Conservation (phyloP, 2,888 invertebrate genomes). For the Yponomeuta plumbellus region DNA sequence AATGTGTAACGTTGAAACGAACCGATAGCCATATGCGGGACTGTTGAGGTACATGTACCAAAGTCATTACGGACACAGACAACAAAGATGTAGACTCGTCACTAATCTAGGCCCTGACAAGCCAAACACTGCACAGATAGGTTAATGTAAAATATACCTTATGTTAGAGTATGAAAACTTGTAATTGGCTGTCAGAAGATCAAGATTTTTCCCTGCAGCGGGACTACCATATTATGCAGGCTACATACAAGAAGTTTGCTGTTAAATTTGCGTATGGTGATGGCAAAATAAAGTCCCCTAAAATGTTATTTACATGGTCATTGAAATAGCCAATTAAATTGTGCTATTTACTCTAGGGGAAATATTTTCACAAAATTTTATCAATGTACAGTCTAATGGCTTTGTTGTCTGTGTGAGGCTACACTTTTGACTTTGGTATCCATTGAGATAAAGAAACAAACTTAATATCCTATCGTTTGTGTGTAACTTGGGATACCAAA, state of each 20-base stretch:
- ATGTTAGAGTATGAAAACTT: too few species aligned
- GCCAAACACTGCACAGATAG: too few species aligned
- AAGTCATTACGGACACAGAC: slow-evolving; percentile 49
- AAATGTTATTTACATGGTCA: not conserved
- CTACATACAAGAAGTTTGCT: not conserved
- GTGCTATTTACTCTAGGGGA: too few species aligned
- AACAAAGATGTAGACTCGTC: not conserved
- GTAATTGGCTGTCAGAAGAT: too few species aligned
- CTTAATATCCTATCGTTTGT: not conserved
- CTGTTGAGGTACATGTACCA: slow-evolving; percentile 51
- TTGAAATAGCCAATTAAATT: too few species aligned
- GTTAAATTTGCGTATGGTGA: not conserved
- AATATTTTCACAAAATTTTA: too few species aligned
- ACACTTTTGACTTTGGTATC: too few species aligned
- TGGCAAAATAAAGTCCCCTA: not conserved
- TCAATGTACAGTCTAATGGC: too few species aligned
- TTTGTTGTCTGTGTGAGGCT: too few species aligned
- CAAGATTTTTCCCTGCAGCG: not conserved
- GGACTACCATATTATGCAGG: not conserved
- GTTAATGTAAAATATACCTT: too few species aligned
- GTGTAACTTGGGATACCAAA: not conserved
- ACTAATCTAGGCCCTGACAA: not conserved
- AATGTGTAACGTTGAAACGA: slow-evolving; percentile 67
- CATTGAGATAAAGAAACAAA: too few species aligned
- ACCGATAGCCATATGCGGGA: slow-evolving; percentile 63